A percentile compares a stretch with the other conserved stretches of the same genome.
Evolutionary conservation across 2,113 vertebrate species (phyloP).

Genomic region (Ovis canadensis): DNA sequence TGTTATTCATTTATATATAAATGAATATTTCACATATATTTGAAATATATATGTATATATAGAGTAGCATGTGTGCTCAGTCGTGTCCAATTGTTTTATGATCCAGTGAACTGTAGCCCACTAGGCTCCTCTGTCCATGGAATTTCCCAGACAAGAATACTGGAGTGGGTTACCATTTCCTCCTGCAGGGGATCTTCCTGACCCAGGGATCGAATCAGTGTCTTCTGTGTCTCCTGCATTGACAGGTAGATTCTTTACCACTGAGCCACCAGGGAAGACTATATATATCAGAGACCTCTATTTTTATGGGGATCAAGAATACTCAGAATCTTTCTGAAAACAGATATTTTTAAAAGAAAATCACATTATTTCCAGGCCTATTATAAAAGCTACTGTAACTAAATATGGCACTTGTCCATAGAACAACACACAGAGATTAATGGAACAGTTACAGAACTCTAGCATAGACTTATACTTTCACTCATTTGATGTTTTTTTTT

Average conservation of each 20-base stretch:
- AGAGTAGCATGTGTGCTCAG: neutral
- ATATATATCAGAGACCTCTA: neutral
- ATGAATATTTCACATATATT: neutral
- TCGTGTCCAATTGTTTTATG: accelerated
- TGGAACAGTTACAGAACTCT: neutral
- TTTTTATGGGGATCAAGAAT: neutral
- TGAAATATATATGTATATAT: neutral
- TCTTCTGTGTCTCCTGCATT: neutral
- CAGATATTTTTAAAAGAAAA: neutral
- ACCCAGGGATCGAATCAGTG: neutral
- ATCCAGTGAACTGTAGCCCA: neutral
- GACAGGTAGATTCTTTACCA: neutral
- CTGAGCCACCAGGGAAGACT: neutral
- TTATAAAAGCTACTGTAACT: neutral
- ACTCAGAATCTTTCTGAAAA: neutral
- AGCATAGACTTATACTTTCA: neutral
- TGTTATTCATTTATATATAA: neutral
- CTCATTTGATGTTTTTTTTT: neutral
- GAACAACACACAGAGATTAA: neutral
- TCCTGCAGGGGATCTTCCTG: neutral
- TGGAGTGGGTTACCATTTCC: neutral
- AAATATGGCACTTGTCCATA: neutral
- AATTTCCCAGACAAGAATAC: neutral
- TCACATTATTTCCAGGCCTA: neutral
- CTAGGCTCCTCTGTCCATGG: neutral